Evolutionary conservation across 1,140 invertebrate genomes (phyloP).

Genomic region (Sipha flava): DNA sequence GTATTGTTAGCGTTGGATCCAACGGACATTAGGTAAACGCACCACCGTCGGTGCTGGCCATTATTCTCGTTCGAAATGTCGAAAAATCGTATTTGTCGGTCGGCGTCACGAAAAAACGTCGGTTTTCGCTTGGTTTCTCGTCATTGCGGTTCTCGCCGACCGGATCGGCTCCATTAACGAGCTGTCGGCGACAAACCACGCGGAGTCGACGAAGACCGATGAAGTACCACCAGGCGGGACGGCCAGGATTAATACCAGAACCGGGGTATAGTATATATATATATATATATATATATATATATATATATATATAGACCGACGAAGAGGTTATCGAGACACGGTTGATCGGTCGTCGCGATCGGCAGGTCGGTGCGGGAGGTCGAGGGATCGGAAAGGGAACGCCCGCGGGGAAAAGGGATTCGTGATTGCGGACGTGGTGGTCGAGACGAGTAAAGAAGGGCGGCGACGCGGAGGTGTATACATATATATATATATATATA

Average conservation of each 20-base stretch:
- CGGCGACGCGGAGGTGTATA: background rate
- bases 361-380: background rate
- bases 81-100: too few species aligned
- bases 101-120: too few species aligned
- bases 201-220: too few species aligned
- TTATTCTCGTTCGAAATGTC: too few species aligned
- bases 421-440: constrained; percentile 19
- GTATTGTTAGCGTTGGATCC: too few species aligned
- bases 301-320: background rate
- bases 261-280: background rate
- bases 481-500: too few species aligned
- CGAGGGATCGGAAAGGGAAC: background rate
- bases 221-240: too few species aligned
- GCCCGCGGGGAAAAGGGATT: background rate
- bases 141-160: background rate
- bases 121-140: background rate
- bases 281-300: background rate
- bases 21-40: too few species aligned
- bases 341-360: background rate
- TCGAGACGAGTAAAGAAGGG: background rate
- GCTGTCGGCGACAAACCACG: too few species aligned
- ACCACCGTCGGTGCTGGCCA: too few species aligned
- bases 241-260: too few species aligned
- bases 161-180: background rate
- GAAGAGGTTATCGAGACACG: constrained; percentile 13